Evolutionary conservation across 1,140 invertebrate species (phyloP).

Genomic region (Lasioglossum baleicum): DNA sequence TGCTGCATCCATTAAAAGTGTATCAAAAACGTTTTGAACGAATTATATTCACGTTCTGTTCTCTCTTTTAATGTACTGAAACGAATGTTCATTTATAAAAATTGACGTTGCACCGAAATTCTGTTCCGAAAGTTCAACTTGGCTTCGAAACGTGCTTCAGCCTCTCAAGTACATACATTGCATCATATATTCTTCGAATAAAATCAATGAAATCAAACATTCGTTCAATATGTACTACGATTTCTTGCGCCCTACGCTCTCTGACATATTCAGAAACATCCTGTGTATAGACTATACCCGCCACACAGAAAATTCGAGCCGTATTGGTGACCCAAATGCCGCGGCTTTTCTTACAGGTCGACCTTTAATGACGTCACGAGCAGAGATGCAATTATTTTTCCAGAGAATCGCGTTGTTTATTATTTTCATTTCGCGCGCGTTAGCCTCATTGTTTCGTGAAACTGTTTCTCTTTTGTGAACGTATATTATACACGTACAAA

Average conservation of each 20-base stretch:
- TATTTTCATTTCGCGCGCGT: not conserved
- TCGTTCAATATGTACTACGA: not conserved
- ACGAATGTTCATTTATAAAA: too few species aligned
- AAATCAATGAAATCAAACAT: not conserved
- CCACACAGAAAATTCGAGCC: not conserved
- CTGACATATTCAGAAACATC: not conserved
- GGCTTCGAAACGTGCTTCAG: too few species aligned
- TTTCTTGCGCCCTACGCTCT: not conserved
- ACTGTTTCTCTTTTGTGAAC: not conserved
- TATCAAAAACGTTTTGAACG: too few species aligned
- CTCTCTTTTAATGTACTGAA: too few species aligned
- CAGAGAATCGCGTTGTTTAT: not conserved
- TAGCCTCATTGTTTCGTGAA: not conserved
- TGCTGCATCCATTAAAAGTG: too few species aligned
- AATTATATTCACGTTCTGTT: too few species aligned
- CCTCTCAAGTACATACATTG: too few species aligned
- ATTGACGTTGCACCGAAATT: too few species aligned
- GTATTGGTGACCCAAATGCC: not conserved
- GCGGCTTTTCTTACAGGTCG: not conserved
- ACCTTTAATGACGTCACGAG: not conserved
- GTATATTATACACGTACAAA: too few species aligned
- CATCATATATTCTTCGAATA: too few species aligned
- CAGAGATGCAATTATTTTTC: slow-evolving; percentile 6
- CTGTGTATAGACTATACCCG: not conserved
- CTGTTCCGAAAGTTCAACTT: too few species aligned